Evolutionary conservation across 2,888 invertebrate genomes (phyloP).

Genomic region (Macrophya annulata): DNA sequence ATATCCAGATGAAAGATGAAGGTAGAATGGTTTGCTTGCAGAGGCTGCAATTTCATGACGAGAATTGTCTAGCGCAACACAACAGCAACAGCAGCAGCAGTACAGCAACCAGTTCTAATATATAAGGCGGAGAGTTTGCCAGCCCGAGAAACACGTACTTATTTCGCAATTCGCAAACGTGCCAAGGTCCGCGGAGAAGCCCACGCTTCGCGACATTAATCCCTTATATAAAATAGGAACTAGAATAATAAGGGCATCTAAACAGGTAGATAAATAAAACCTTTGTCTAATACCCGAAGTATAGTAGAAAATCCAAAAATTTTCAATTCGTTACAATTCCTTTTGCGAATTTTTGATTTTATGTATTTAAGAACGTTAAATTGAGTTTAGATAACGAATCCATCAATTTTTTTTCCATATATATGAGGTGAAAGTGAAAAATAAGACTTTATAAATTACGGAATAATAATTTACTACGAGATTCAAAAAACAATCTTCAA

Average conservation of each 20-base stretch:
- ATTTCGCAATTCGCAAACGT: constrained; percentile 10
- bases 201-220: neutral
- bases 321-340: neutral
- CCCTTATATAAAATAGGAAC: neutral
- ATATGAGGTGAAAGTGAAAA: too few species aligned
- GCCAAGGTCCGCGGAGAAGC: constrained; percentile 24
- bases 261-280: neutral
- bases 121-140: neutral
- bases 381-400: too few species aligned
- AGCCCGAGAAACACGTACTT: constrained; percentile 10
- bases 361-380: too few species aligned
- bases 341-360: too few species aligned
- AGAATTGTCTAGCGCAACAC: constrained; percentile 8
- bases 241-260: neutral
- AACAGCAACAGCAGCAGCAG: neutral
- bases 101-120: neutral
- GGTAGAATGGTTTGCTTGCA: neutral
- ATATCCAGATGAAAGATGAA: neutral
- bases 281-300: neutral
- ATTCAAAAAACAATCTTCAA: too few species aligned
- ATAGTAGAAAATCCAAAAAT: neutral
- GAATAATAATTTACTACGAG: too few species aligned
- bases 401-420: too few species aligned
- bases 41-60: neutral
- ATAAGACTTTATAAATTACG: too few species aligned